A percentile compares a stretch with the other conserved stretches of the same genome.
phyloP scores from a whole-genome alignment of 2,888 invertebrate genomes.

The Piscicola geometra region DNA sequence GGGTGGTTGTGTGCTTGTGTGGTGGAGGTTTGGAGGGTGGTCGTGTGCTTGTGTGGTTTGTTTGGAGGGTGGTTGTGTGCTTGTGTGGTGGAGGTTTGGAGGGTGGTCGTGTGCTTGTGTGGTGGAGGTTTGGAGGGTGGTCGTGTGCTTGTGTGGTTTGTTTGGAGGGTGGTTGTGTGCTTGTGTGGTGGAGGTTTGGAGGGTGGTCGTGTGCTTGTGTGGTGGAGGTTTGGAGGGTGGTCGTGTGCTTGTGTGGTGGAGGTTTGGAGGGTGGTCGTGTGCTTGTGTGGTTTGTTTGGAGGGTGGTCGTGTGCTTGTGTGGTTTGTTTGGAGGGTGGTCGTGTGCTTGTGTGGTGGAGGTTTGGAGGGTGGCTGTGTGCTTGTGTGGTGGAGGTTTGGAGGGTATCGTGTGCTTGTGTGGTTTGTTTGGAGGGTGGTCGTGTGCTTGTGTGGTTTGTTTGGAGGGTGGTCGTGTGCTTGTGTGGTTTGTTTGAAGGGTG shows the following conservation, averaged over 20 bases:
- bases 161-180: conserved; percentile 34
- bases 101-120: neutral
- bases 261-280: neutral
- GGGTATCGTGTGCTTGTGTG: conserved; percentile 32
- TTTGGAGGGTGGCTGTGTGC: no score
- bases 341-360: neutral
- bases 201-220: no score
- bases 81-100: neutral
- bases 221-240: no score
- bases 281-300: neutral
- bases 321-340: neutral
- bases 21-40: neutral
- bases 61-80: neutral
- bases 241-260: no score
- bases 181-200: no score
- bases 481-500: no score
- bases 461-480: no score
- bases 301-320: neutral
- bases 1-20: no score
- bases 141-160: no score
- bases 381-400: neutral
- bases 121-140: no score
- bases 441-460: no score
- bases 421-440: no score
- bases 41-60: neutral